Evolutionary conservation across 2,113 vertebrate genomes (phyloP), one percentile per base, ranked within the genome.

Genomic region (Rafetus swinhoei): DNA sequence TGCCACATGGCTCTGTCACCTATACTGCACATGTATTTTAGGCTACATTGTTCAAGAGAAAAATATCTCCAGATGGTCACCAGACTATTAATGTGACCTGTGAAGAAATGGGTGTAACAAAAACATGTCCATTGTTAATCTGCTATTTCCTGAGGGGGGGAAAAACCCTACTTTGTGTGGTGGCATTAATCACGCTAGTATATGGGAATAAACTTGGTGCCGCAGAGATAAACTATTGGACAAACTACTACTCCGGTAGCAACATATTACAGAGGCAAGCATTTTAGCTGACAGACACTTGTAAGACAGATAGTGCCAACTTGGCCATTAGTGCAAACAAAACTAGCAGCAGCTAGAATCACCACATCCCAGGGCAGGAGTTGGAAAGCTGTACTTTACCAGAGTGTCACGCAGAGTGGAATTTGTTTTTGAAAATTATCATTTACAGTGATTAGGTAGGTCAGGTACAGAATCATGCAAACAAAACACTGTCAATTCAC

Each of bases 271-370:
- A 24, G 24, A 81, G 7, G 1, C 3, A 87, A 79, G 35, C 55
- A 1, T 77, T 72, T 72, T 35, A 53, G 12, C 7, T 29, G 54
- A 6, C 3, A 55, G 1, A 2, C 15, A 84, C 21, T 15, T 39
- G 16, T 2, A 54, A 29, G 76, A 50, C 54, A 18, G 0, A 0
- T 52, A 81, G 39, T 9, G 76, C 10, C 50, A 54, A 16, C 9
- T 69, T 74, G 85, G 29, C 55, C 56, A 69, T 1, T 53, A 82
- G 8, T 55, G 2, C 18, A 72, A 72, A 2, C 16, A 82, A 8
- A 86, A 8, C 3, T 65, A 65, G 22, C 10, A 82, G 3, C 2
- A 3, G 15, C 9, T 4, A 21, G 35, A 4, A 39, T n/a, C 7
- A 7, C 35, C 69, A 39, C 35, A 74, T 74, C 65, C 6, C 27